A percentile compares a stretch with the other conserved stretches of the same genome.
Evolutionary conservation across 1,140 invertebrate species (phyloP).

Genomic region (Drosophila athabasca): DNA sequence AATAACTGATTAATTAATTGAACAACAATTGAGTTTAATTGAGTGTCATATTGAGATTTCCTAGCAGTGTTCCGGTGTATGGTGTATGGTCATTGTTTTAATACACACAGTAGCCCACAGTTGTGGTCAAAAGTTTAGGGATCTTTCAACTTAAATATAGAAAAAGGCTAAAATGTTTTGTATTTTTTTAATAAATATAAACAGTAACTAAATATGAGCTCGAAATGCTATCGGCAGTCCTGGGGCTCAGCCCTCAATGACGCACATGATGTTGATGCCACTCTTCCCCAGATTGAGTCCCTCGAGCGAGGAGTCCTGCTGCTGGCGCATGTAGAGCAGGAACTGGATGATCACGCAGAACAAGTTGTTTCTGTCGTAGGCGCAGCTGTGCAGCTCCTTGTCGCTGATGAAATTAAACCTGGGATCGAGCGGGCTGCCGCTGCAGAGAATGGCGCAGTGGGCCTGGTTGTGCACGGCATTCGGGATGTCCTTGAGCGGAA

Average conservation of each 20-base stretch:
- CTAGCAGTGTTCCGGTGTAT: conserved; percentile 14
- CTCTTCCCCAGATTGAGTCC: conserved; percentile 90
- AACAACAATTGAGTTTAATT: conserved; percentile 76
- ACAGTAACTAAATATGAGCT: no score
- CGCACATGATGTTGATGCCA: conserved; percentile 91
- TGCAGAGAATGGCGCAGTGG: conserved; percentile 77
- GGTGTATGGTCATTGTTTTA: conserved; percentile 1
- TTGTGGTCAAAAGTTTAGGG: not conserved
- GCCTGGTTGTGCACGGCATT: conserved; percentile 76
- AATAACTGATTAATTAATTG: conserved; percentile 78
- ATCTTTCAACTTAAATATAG: no score
- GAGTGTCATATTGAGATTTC: conserved; percentile 54
- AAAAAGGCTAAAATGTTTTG: no score
- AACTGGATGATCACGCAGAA: conserved; percentile 92
- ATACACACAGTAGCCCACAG: not conserved
- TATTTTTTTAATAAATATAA: no score
- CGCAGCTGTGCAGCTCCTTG: conserved; percentile 79
- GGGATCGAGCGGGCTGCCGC: conserved; percentile 67
- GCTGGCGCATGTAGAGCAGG: conserved; percentile 89
- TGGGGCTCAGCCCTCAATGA: conserved; percentile 85
- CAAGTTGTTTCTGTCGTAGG: conserved; percentile 91
- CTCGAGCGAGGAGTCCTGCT: conserved; percentile 91
- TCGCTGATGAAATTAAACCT: conserved; percentile 84
- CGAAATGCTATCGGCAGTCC: no score
- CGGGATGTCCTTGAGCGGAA: conserved; percentile 78